Conservation (phyloP, 2,797 vertebrate species). For the Smutsia temminckii region DNA sequence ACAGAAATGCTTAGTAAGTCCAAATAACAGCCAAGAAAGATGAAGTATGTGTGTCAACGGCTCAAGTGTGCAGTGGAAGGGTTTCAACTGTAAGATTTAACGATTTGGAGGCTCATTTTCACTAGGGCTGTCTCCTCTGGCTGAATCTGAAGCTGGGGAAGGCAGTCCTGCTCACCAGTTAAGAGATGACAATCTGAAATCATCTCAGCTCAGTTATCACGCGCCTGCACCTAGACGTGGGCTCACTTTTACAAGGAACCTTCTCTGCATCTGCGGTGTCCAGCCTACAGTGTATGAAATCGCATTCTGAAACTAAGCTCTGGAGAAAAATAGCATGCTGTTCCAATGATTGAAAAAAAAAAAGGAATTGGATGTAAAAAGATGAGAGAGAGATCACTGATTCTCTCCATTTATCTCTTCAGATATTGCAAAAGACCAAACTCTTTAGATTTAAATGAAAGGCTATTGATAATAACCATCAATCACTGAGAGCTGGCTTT, state of each 20-base stretch:
- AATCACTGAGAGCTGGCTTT: neutral
- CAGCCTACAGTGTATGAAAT: neutral
- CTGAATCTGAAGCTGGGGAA: neutral
- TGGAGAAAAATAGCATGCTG: neutral
- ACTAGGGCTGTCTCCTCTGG: neutral
- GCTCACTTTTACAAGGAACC: neutral
- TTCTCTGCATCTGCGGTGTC: neutral
- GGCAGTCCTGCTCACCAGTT: constrained; percentile 18
- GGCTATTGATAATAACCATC: neutral
- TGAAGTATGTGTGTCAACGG: constrained; percentile 2
- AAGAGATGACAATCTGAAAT: constrained; percentile 39
- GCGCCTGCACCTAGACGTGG: neutral
- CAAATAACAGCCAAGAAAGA: constrained; percentile 59
- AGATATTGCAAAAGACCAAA: neutral
- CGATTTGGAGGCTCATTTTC: constrained; percentile 51
- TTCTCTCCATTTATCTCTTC: neutral
- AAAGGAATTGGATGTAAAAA: neutral
- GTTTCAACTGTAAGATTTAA: constrained; percentile 44
- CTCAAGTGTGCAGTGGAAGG: neutral
- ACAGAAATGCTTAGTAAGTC: constrained; percentile 62
- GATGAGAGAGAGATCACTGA: neutral
- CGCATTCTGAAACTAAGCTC: neutral
- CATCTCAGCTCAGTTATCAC: neutral
- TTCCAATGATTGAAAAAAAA: neutral
- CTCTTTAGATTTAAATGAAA: neutral